Evolutionary conservation across 1,140 invertebrate species (phyloP), one percentile per base, ranked within the genome.

Genomic region (Bombus superbus): DNA sequence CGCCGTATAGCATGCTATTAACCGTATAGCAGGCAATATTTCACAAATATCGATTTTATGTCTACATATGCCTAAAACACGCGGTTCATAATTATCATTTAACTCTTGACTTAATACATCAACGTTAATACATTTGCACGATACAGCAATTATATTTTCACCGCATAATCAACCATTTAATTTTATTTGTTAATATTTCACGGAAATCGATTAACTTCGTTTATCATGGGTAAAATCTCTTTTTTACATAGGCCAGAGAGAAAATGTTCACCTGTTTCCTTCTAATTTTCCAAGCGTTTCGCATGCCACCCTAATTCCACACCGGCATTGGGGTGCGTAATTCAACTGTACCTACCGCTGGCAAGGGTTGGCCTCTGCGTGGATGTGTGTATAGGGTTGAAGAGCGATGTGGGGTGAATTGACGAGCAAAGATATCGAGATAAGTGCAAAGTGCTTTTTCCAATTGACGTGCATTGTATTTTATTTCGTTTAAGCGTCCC

Each of bases 241-340:
- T 40, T 40, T 38, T 35, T 9, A 2, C 32, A 42, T 22, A 42
- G 32, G 38, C 25, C 25, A 38, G 25, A 83, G 53, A 78, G 86
- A 85, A 90, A 86, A 86, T 80, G 84, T 88, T 86, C 64, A 80
- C 88, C 89, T 62, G 83, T 87, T 89, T 90, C 66, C 86, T 83
- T 81, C 79, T 90, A 83, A 90, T 90, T 90, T 79, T 86, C 86
- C 68, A 42, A 73, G 38, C 53, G 77, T 47, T 66, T 18, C 73
- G n/a, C 72, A 15, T 44, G 81, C 22, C 83, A 85, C 90, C 84
- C 85, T 86, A 84, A 77, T 89, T 89, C 74, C 81, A 88, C 88
- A 88, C 90, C 90, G 86, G 88, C 91, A 92, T 89, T 90, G 89
- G 91, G 91, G 92, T 92, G 91, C 92, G 92, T 92, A 92, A 93